Evolutionary conservation across 2,888 invertebrate species (phyloP), one percentile per base, ranked within the genome.

Genomic region (Penaeus monodon): DNA sequence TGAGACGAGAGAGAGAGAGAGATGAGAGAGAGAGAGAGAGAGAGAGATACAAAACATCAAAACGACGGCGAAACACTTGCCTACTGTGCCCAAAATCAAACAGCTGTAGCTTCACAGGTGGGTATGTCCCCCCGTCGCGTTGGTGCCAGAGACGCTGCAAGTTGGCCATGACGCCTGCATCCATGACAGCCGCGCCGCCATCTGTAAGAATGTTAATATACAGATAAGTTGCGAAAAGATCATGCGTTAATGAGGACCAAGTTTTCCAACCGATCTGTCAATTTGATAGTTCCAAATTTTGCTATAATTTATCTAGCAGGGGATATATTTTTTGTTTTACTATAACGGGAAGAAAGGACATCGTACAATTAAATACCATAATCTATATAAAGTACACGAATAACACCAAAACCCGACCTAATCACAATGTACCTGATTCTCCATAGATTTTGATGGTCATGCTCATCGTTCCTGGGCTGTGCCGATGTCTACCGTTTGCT

Each of bases 71-170:
- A 8, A 8, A 44, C 44, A 89, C 86, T 87, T 57, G 88, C 89
- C 89, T 73, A 88, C 89, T 3, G 89, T 89, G 49, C 89, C 89
- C 27, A 38, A 88, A 79, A 76, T 89, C 89, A 10, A 89, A 85
- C 22, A 89, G 88, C 3, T 81, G 89, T n/a, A 89, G 86, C 20
- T 73, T 66, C 22, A 89, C 84, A 8, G 88, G 86, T 1, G 88
- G 86, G 84, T 86, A 89, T 6, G 89, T 88, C 89, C 88, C 12
- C 89, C 89, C 0, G 89, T 89, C 1, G 86, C 86, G 57, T 89
- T 89, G 63, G 88, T 89, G 70, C 89, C 89, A 4, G 12, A 89
- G 86, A 1, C 89, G 66, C 82, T 89, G 89, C 33, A 38, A 89
- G 70, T 7, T 84, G 84, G 6, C 88, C 86, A 79, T 81, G 24